A percentile compares a stretch with the other conserved stretches of the same genome.
These are phyloP conservation scores for Dryomyza anilis DNA, from an alignment of 2,888 invertebrate genomes.

Conservation along the genomic window DNA sequence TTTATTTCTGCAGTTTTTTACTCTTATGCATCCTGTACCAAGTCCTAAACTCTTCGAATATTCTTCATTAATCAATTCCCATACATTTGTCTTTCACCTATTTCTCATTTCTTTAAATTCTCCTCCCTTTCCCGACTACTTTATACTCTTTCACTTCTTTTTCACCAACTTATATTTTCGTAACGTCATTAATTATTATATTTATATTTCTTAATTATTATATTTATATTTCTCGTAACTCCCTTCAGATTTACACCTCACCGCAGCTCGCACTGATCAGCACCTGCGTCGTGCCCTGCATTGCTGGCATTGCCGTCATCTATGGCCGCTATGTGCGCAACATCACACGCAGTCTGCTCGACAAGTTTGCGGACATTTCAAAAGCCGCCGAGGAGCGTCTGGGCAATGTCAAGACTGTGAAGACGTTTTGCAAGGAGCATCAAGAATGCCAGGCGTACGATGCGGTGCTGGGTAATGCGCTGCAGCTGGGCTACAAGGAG, in stretches of 20 bases:
- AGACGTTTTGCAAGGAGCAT: constrained; percentile 86
- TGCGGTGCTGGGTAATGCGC: constrained; percentile 71
- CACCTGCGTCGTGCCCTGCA: constrained; percentile 85
- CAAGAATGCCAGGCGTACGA: constrained; percentile 76
- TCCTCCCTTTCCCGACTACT: no score
- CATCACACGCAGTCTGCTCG: constrained; percentile 81
- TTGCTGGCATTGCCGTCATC: constrained; percentile 80
- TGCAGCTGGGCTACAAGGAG: constrained; percentile 83
- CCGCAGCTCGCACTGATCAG: constrained; percentile 86
- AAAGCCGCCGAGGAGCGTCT: constrained; percentile 90
- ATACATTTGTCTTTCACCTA: no score
- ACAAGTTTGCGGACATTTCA: constrained; percentile 67
- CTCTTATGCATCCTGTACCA: no score
- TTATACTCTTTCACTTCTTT: no score
- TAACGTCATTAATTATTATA: not conserved
- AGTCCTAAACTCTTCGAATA: no score
- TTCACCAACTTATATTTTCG: no score
- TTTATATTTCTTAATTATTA: not conserved
- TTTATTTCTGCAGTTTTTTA: no score
- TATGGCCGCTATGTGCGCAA: constrained; percentile 85
- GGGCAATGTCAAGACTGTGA: constrained; percentile 89
- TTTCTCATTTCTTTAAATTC: no score
- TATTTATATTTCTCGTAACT: not conserved
- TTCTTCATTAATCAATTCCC: no score
- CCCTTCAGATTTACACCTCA: constrained; percentile 83